Percentiles rank a stretch among this genome's conserved stretches.
phyloP scores from a whole-genome alignment of 2,797 vertebrate species.

The Spheniscus humboldti region DNA sequence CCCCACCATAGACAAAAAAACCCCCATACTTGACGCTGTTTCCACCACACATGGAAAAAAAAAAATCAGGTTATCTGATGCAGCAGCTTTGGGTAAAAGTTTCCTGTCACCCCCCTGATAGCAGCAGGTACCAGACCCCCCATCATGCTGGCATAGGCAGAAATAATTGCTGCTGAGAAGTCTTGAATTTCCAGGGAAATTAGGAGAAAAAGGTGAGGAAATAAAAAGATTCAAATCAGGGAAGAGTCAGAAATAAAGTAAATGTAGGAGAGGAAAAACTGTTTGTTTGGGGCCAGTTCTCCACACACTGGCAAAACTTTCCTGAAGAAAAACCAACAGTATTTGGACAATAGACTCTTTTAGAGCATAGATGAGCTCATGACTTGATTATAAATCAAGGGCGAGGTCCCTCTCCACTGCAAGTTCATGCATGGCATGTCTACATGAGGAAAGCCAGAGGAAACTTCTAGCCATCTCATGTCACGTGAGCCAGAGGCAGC shows the following conservation, averaged over 20 bases:
- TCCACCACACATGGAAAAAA: neutral
- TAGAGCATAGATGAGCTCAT: conserved; percentile 35
- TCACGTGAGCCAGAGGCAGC: neutral
- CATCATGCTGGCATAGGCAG: neutral
- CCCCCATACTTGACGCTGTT: neutral
- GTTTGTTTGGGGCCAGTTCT: neutral
- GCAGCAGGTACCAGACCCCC: neutral
- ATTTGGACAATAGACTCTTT: conserved; percentile 45
- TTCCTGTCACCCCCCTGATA: rapidly evolving
- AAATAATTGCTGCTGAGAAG: neutral
- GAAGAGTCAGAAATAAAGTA: neutral
- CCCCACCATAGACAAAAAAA: neutral
- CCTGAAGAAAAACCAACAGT: neutral
- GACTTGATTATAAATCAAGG: conserved; percentile 32
- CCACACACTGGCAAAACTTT: neutral
- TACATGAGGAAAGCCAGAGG: neutral
- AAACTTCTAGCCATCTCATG: neutral
- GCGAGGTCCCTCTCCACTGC: neutral
- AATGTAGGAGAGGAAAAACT: neutral
- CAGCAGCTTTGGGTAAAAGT: neutral
- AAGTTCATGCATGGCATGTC: conserved; percentile 21
- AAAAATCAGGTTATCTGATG: neutral
- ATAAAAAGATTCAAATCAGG: neutral
- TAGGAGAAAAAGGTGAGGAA: neutral
- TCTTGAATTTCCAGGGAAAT: neutral